Base-by-base conservation (phyloP, 1,140 invertebrate genomes). In the Drosophila rhopaloa region DNA sequence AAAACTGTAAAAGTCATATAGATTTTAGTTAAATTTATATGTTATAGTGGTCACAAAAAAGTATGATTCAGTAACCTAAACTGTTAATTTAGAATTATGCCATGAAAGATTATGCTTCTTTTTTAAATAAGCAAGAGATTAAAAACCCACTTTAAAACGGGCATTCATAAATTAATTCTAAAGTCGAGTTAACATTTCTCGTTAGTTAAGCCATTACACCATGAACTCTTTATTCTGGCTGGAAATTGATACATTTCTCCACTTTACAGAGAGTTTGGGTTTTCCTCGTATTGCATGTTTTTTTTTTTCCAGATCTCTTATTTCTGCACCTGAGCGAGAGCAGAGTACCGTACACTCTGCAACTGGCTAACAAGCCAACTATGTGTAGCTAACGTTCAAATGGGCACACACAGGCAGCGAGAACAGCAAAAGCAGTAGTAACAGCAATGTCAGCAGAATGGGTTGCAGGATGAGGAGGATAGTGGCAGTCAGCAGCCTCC, bases 281-380 rank as follows among this genome's bases (percentile, higher is more conserved):
- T 47, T 38, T 43, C 14, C 24, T 38, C 16, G 10, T n/a, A 13
- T 61, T 41, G 53, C 1, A 14, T 55, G 46, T 27, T 32, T 44
- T 44, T 55, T 56, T 46, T 37, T 63, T 8, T 53, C 14, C 37
- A 44, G 54, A 46, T 55, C 38, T 72, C 38, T 62, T 58, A 43
- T 37, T 74, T 76, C 24, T 57, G 24, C 76, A 56, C 55, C 58
- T 72, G 62, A 70, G 44, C 56, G 70, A 40, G 60, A 78, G 62
- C 66, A 58, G 59, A 88, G 79, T 88, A 86, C 79, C 82, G 82
- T 86, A 81, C 66, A 76, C 60, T 65, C 46, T 32, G 60, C 65
- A 51, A 68, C 60, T 76, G 58, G 76, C 83, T 82, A 88, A 88
- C 83, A 86, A 86, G 83, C 79, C 83, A 86, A 82, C 83, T 88